Conservation (phyloP, 2,797 vertebrate genomes). For the Sardinella longiceps region DNA sequence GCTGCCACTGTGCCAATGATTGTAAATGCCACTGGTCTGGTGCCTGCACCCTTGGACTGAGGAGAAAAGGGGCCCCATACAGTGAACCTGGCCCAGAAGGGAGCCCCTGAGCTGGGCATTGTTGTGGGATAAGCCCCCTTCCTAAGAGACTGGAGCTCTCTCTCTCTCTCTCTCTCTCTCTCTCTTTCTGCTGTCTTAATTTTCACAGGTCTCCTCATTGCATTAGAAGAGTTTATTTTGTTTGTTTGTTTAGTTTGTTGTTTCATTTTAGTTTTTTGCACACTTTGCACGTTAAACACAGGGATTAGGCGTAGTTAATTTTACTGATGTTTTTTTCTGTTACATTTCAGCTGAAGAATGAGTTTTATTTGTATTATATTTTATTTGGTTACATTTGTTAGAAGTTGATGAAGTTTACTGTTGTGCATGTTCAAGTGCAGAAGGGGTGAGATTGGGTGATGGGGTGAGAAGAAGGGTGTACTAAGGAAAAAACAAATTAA, state of each 20-base stretch:
- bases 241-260: background rate
- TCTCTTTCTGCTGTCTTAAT: conserved; percentile 6
- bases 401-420: conserved; percentile 1
- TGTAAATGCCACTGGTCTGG: background rate
- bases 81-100: background rate
- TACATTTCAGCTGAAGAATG: conserved; percentile 1
- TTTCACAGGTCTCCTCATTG: background rate
- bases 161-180: background rate
- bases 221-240: background rate
- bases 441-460: background rate
- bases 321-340: conserved; percentile 5
- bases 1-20: background rate
- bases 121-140: background rate
- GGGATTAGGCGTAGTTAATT: background rate
- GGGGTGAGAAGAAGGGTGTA: background rate
- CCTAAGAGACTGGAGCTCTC: background rate
- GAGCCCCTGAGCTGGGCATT: background rate
- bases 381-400: background rate
- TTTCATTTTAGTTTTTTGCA: background rate
- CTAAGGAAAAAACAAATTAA: background rate
- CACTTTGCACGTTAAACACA: conserved; percentile 19
- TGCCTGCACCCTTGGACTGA: background rate
- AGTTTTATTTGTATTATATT: background rate
- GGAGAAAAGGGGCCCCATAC: background rate
- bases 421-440: background rate